phyloP scores from a whole-genome alignment of 2,888 invertebrate species.

The Lasioglossum figueresi region DNA sequence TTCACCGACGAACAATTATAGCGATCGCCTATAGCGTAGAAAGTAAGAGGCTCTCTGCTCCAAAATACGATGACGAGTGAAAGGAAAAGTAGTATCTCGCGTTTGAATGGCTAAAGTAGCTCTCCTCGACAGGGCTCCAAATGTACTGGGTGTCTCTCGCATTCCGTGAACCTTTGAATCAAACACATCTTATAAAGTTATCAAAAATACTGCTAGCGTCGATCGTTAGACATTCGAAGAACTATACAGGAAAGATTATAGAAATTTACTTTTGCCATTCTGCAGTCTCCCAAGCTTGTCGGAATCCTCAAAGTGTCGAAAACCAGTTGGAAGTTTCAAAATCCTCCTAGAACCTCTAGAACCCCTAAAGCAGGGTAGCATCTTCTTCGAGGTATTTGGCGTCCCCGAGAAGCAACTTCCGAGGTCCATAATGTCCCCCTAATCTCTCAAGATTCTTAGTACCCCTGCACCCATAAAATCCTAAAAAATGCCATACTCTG shows the following conservation, averaged over 20 bases:
- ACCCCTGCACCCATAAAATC: neutral
- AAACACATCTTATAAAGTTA: too few relatives aligned
- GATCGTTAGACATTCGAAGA: too few relatives aligned
- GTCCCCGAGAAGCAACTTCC: neutral
- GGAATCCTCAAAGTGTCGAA: neutral
- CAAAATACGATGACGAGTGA: conserved; percentile 27
- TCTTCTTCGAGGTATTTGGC: neutral
- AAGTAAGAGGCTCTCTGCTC: conserved; percentile 26
- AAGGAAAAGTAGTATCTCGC: conserved; percentile 27
- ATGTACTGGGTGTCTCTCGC: conserved; percentile 1
- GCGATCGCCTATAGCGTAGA: conserved; percentile 38
- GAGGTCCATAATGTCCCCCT: neutral
- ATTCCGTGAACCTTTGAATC: neutral
- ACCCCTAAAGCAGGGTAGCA: neutral
- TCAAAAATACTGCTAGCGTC: too few relatives aligned
- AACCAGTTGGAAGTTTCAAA: neutral
- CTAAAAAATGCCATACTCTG: neutral
- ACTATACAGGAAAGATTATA: too few relatives aligned
- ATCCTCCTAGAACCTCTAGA: neutral
- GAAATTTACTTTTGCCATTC: too few relatives aligned
- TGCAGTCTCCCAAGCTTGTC: too few relatives aligned
- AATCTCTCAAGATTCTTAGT: neutral
- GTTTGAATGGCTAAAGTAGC: conserved; percentile 23
- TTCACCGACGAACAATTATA: conserved; percentile 30
- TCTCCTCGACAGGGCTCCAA: conserved; percentile 2